Evolutionary conservation across 2,888 invertebrate species (phyloP).

Genomic region (Eumacrocentrus americanus): DNA sequence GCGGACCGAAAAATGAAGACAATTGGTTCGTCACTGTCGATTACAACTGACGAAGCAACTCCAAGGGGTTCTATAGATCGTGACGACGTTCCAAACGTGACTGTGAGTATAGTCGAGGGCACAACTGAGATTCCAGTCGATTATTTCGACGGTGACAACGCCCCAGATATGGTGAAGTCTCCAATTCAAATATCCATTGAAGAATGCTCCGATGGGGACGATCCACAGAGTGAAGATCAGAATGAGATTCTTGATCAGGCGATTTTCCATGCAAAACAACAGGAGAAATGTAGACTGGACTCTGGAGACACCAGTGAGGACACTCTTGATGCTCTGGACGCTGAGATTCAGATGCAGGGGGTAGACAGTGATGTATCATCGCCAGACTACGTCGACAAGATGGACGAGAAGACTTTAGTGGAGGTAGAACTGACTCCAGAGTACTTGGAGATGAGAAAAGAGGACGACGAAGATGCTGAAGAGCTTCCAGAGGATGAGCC

Average conservation of each 20-base stretch:
- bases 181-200: conserved; percentile 60
- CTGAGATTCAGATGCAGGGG: conserved; percentile 53
- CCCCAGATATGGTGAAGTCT: conserved; percentile 55
- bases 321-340: conserved; percentile 57
- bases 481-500: conserved; percentile 58
- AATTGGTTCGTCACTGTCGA: conserved; percentile 19
- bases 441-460: conserved; percentile 71
- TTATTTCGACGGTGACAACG: conserved; percentile 42
- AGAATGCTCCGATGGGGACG: conserved; percentile 58
- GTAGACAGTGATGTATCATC: conserved; percentile 57
- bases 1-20: conserved; percentile 21
- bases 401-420: conserved; percentile 58
- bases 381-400: conserved; percentile 55
- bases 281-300: conserved; percentile 52
- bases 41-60: conserved; percentile 23
- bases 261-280: conserved; percentile 45
- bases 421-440: conserved; percentile 70
- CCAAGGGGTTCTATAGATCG: conserved; percentile 35
- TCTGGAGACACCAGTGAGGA: conserved; percentile 58
- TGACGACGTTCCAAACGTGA: conserved; percentile 52
- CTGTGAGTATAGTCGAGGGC: conserved; percentile 43
- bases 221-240: conserved; percentile 42
- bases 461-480: conserved; percentile 67
- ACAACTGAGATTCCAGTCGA: conserved; percentile 31
- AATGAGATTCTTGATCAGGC: conserved; percentile 45